phyloP scores from a whole-genome alignment of 1,140 invertebrate genomes.

The Tribolium castaneum region DNA sequence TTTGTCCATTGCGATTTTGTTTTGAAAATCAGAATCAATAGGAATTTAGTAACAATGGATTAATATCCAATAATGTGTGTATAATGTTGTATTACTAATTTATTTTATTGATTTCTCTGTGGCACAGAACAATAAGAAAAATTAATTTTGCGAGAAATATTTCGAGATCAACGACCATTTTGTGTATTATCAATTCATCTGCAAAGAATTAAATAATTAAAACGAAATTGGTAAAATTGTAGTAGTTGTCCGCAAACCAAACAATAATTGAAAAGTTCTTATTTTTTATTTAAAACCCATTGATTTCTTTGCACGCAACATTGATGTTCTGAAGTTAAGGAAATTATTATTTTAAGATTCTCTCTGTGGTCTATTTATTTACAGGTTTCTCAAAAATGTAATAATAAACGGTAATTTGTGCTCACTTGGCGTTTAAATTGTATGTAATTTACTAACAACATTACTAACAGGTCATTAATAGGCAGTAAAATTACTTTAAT shows the following conservation, averaged over 20 bases:
- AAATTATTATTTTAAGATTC: not conserved
- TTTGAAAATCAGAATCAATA: too few relatives aligned
- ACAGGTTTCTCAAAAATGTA: not conserved
- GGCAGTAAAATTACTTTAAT: not conserved
- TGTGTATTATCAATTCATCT: too few relatives aligned
- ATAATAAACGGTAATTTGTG: not conserved
- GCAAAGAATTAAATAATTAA: too few relatives aligned
- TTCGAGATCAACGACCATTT: too few relatives aligned
- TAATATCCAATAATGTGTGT: too few relatives aligned
- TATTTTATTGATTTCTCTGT: too few relatives aligned
- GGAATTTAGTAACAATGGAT: too few relatives aligned
- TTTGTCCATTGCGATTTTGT: too few relatives aligned
- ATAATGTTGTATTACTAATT: too few relatives aligned
- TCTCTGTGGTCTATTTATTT: not conserved
- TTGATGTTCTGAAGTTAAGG: not conserved
- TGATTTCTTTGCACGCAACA: not conserved
- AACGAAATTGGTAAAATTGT: not conserved
- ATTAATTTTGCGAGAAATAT: too few relatives aligned
- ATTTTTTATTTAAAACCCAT: not conserved
- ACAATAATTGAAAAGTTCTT: not conserved
- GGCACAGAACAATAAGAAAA: too few relatives aligned
- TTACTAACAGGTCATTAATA: not conserved
- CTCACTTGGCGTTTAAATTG: not conserved
- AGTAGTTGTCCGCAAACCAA: not conserved
- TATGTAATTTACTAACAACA: not conserved